phyloP scores from a whole-genome alignment of 2,113 vertebrate species.

The Machaerirhynchus nigripectus region DNA sequence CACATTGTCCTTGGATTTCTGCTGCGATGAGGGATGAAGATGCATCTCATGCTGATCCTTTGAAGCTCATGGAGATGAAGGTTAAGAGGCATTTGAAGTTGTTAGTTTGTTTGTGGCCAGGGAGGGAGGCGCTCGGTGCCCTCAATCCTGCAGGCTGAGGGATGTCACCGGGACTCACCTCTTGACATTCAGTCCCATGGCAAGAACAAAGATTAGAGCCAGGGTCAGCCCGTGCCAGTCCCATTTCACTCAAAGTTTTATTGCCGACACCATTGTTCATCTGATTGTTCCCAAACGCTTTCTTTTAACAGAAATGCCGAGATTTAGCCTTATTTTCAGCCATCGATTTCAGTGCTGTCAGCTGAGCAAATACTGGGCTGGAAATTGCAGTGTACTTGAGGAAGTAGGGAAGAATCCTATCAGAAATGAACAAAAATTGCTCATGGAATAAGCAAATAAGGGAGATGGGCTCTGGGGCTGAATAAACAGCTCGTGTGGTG shows the following conservation, averaged over 20 bases:
- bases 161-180: not conserved
- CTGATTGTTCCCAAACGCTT: not conserved
- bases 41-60: slow-evolving; percentile 15
- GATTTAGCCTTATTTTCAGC: not conserved
- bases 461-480: not conserved
- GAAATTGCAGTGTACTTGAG: not conserved
- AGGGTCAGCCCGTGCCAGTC: not conserved
- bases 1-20: not conserved
- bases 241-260: not conserved
- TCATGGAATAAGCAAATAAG: not conserved
- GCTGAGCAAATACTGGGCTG: not conserved
- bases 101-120: slow-evolving; percentile 39
- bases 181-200: not conserved
- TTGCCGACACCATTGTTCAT: not conserved
- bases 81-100: slow-evolving; percentile 49
- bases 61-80: slow-evolving; percentile 57
- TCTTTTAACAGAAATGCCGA: not conserved
- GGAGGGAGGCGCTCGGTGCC: not conserved
- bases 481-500: not conserved
- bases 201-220: not conserved
- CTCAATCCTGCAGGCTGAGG: not conserved
- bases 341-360: not conserved
- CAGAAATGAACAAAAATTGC: not conserved
- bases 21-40: slow-evolving; percentile 3
- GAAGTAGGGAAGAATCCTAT: not conserved